Base-by-base conservation (phyloP, 2,888 invertebrate species). In the Esperia sulphurella region DNA sequence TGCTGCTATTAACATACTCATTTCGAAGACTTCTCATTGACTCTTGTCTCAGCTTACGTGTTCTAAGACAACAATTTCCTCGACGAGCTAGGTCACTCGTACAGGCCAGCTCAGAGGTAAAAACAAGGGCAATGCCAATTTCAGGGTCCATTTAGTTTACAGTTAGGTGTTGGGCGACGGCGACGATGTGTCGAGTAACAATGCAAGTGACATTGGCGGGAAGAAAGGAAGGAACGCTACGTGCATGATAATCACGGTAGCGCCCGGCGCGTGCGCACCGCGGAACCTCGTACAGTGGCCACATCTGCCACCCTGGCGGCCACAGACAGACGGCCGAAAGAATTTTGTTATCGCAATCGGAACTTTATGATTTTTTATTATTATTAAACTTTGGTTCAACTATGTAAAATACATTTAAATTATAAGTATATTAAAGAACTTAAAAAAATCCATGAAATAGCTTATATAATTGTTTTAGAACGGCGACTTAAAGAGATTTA, bases 91-190 rank as follows among this genome's bases (percentile, higher is more conserved):
- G 69, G 71, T 74, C 74, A 68, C 53, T 51, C 50, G 63, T 66
- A 58, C 70, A 67, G 72, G 77, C 79, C 74, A 72, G 53, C 53
- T 63, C 60, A 59, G 53, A 56, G 52, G 55, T 58, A 54, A 58
- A 71, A 87, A 86, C 81, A 84, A 84, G 87, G 83, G 76, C 87
- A 83, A 79, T 83, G 84, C 75, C 83, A 83, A 89, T 89, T 88
- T 89, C 88, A 88, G 84, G 89, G 86, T 80, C 80, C 71, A 87
- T 71, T 83, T 83, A 71, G 64, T 71, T 73, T 83, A 89, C 89
- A 83, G 88, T 89, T 88, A 89, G 75, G 59, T 69, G 73, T 58
- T 61, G 62, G 61, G 56, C 64, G 68, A 50, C 70, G 58, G 58
- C 66, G 61, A 54, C 61, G 66, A 57, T 67, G 71, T 61, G 71